These are phyloP conservation scores for Caenorhabditis latens DNA, from an alignment of 1,140 invertebrate species.

Conservation along the genomic window DNA sequence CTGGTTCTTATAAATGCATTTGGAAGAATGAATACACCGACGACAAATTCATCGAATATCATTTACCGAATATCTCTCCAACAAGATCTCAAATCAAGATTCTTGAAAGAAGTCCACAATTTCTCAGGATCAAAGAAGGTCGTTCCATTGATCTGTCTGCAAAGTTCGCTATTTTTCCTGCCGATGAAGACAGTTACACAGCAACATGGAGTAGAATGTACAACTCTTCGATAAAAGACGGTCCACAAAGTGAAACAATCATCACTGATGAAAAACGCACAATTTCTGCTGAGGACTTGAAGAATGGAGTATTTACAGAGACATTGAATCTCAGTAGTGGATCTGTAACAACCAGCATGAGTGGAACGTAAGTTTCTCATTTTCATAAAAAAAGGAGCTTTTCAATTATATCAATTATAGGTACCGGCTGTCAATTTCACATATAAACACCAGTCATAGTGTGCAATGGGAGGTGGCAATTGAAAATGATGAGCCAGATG, in stretches of 20 bases:
- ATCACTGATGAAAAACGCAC: not conserved
- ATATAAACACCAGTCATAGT: not conserved
- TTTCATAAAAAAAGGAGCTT: too few relatives aligned
- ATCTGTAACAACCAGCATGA: not conserved
- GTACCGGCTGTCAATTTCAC: slow-evolving; percentile 16
- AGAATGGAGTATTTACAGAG: not conserved
- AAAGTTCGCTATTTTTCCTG: slow-evolving; percentile 1
- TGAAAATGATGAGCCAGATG: slow-evolving; percentile 43
- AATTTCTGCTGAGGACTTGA: not conserved
- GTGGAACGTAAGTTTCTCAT: slow-evolving; percentile 14
- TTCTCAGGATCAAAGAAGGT: not conserved
- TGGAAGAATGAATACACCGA: not conserved
- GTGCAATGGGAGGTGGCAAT: slow-evolving; percentile 48
- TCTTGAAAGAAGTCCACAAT: slow-evolving; percentile 4
- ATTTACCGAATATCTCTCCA: not conserved
- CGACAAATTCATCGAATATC: not conserved
- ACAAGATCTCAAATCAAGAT: slow-evolving; percentile 15
- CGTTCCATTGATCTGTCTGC: not conserved
- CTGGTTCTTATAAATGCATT: not conserved
- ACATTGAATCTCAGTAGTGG: not conserved
- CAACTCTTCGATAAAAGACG: slow-evolving; percentile 8
- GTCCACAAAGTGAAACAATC: slow-evolving; percentile 12
- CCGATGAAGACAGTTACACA: not conserved
- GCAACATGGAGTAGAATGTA: slow-evolving; percentile 29
- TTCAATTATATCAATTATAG: not conserved